Conservation (phyloP, 2,888 invertebrate genomes). For the Melolontha melolontha region DNA sequence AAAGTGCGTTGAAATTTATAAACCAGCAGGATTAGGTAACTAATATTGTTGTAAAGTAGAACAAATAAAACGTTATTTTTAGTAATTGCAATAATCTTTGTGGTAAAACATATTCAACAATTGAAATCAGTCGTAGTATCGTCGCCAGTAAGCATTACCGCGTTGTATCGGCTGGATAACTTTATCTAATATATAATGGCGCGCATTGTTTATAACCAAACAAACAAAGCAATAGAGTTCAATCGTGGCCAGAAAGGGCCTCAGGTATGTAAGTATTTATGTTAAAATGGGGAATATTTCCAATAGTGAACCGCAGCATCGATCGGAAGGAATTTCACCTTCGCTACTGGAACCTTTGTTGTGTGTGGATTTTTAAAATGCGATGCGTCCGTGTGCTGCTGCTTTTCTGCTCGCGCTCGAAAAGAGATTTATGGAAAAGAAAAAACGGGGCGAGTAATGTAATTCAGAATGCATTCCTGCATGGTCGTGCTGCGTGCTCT, state of each 20-base stretch:
- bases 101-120: too few species aligned
- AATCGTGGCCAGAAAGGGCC: slow-evolving; percentile 18
- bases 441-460: slow-evolving; percentile 48
- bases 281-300: slow-evolving; percentile 36
- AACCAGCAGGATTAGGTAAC: too few species aligned
- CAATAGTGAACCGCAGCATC: slow-evolving; percentile 29
- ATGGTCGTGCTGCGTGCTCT: slow-evolving; percentile 52
- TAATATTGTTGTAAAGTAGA: too few species aligned
- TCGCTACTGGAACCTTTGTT: slow-evolving; percentile 40
- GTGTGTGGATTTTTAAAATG: slow-evolving; percentile 22
- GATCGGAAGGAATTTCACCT: slow-evolving; percentile 43
- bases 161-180: not conserved
- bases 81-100: too few species aligned
- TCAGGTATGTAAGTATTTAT: slow-evolving; percentile 24
- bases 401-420: not conserved
- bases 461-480: slow-evolving; percentile 51
- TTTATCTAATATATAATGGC: not conserved
- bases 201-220: slow-evolving; percentile 4
- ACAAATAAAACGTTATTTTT: too few species aligned
- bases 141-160: not conserved
- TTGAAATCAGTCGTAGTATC: not conserved
- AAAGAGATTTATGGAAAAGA: slow-evolving; percentile 32
- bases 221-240: slow-evolving; percentile 5
- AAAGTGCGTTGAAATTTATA: too few species aligned
- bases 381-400: slow-evolving; percentile 4